Evolutionary conservation across 2,888 invertebrate genomes (phyloP).

Genomic region (Drosophila pseudotakahashii): DNA sequence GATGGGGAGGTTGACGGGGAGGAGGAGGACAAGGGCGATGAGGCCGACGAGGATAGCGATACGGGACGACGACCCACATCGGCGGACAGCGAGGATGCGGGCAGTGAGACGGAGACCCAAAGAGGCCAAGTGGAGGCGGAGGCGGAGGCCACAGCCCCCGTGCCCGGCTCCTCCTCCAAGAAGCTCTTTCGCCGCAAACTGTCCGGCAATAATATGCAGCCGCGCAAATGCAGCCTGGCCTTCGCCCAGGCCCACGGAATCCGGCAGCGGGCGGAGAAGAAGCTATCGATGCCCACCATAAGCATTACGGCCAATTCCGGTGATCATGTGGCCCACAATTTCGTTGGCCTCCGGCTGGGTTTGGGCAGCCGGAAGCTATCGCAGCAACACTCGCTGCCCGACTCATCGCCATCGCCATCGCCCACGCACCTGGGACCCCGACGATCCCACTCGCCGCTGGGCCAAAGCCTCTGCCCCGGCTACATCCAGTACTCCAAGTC

Average conservation of each 20-base stretch:
- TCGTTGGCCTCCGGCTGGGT: conserved; percentile 63
- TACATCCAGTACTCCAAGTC: conserved; percentile 93
- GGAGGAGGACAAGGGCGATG: conserved; percentile 31
- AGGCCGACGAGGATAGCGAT: conserved; percentile 48
- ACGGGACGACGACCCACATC: conserved; percentile 26
- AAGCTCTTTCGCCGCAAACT: conserved; percentile 82
- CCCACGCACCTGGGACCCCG: conserved; percentile 44
- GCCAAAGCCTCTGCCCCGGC: conserved; percentile 86
- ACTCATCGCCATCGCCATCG: conserved; percentile 3
- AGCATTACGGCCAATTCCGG: conserved; percentile 68
- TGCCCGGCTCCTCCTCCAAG: conserved; percentile 51
- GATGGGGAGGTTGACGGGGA: conserved; percentile 36
- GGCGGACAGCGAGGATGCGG: conserved; percentile 26
- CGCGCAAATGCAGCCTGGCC: conserved; percentile 83
- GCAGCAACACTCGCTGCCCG: conserved; percentile 56
- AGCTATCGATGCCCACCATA: conserved; percentile 76
- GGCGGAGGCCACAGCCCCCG: background rate
- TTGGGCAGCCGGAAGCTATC: conserved; percentile 56
- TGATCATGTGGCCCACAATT: conserved; percentile 61
- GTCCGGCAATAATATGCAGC: conserved; percentile 79
- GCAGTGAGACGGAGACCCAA: conserved; percentile 19
- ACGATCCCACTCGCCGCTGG: conserved; percentile 83
- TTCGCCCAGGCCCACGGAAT: conserved; percentile 84
- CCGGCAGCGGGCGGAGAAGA: conserved; percentile 69
- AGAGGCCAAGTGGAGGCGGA: background rate